Percentiles rank a stretch among this genome's conserved stretches.
Evolutionary conservation across 2,888 invertebrate genomes (phyloP).

Genomic region (Agrilus biguttatus): DNA sequence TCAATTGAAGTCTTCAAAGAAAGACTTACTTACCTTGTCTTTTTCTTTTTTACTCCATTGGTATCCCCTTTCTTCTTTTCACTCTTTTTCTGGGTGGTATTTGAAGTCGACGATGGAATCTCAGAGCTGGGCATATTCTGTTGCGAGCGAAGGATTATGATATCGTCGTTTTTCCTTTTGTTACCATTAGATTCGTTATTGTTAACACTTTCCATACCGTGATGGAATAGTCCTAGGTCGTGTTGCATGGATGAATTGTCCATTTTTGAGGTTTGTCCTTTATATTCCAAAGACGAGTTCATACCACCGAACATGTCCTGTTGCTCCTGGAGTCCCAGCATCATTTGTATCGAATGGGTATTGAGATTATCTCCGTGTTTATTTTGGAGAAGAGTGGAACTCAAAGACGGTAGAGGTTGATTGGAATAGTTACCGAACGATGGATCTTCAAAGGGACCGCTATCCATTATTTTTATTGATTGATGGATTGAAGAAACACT

Average conservation of each 20-base stretch:
- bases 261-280: conserved; percentile 33
- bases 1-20: no score
- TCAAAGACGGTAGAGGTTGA: conserved; percentile 33
- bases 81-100: conserved; percentile 41
- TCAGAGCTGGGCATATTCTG: conserved; percentile 32
- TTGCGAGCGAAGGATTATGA: conserved; percentile 29
- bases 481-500: conserved; percentile 1
- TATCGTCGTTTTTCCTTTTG: conserved; percentile 28
- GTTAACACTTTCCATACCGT: conserved; percentile 19
- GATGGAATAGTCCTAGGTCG: conserved; percentile 27
- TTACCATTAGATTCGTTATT: conserved; percentile 17
- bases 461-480: conserved; percentile 48
- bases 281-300: conserved; percentile 32
- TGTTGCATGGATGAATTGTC: conserved; percentile 33
- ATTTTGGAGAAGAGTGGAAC: conserved; percentile 25
- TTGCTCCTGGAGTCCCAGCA: conserved; percentile 40
- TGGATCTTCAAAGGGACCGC: conserved; percentile 58
- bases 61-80: conserved; percentile 72
- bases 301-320: conserved; percentile 32
- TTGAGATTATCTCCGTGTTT: conserved; percentile 35
- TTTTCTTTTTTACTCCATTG: conserved; percentile 82
- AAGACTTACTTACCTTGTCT: conserved; percentile 56
- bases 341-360: conserved; percentile 51
- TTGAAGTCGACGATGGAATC: conserved; percentile 25
- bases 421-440: conserved; percentile 62